phyloP scores from a whole-genome alignment of 2,888 invertebrate species.

The Tetrapedia diversipes region DNA sequence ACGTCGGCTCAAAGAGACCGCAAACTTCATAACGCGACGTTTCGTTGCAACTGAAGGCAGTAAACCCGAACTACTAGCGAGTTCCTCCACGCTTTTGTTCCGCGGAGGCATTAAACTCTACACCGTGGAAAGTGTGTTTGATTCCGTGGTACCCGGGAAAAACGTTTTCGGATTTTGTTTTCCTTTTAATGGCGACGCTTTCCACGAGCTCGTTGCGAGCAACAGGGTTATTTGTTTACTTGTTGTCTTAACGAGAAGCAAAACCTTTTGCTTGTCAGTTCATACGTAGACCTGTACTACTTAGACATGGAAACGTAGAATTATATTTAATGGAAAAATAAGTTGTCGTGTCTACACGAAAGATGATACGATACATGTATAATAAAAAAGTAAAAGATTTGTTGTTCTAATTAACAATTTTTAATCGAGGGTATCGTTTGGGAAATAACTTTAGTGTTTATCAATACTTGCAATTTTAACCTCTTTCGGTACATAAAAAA shows the following conservation, averaged over 20 bases:
- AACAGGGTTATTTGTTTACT: too few relatives aligned
- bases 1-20: conserved; percentile 38
- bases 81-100: conserved; percentile 1
- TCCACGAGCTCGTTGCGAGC: neutral
- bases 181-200: too few relatives aligned
- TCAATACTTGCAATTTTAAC: too few relatives aligned
- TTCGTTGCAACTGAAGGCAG: conserved; percentile 13
- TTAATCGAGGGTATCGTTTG: too few relatives aligned
- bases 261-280: neutral
- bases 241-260: neutral
- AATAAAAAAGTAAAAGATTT: too few relatives aligned
- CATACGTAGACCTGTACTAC: neutral
- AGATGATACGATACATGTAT: too few relatives aligned
- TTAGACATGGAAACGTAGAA: neutral
- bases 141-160: too few relatives aligned
- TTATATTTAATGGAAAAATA: neutral
- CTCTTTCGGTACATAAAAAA: too few relatives aligned
- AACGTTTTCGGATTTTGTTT: neutral
- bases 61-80: neutral
- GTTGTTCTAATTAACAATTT: too few relatives aligned
- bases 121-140: neutral
- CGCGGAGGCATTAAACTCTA: neutral
- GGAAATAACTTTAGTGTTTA: too few relatives aligned
- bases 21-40: conserved; percentile 50
- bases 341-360: too few relatives aligned